Evolutionary conservation across 2,797 vertebrate species (phyloP).

Genomic region (Aulostomus chinensis): DNA sequence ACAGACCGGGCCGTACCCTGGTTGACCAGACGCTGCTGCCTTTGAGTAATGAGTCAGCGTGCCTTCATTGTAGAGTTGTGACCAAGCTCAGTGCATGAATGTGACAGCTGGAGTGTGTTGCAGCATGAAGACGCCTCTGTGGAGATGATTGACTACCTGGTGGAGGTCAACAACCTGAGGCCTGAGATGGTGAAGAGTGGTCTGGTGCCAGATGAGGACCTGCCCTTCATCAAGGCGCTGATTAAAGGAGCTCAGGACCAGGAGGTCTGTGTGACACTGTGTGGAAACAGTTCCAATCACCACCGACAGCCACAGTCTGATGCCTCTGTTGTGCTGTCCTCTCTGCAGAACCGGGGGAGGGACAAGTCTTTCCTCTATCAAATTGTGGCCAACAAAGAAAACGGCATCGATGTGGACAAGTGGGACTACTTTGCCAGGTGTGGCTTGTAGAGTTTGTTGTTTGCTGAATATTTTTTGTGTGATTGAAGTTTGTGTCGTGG

Average conservation of each 20-base stretch:
- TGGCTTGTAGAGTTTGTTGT: too few relatives aligned
- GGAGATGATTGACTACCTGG: constrained; percentile 87
- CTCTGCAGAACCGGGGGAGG: constrained; percentile 75
- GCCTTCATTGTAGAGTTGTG: too few relatives aligned
- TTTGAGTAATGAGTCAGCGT: background rate
- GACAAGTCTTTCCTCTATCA: constrained; percentile 90
- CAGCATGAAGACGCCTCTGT: constrained; percentile 85
- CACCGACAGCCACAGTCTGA: background rate
- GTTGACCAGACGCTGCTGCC: too few relatives aligned
- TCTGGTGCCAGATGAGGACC: constrained; percentile 77
- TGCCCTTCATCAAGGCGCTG: constrained; percentile 88
- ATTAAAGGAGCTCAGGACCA: constrained; percentile 68
- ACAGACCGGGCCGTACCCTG: too few relatives aligned
- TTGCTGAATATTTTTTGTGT: background rate
- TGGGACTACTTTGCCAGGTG: constrained; percentile 96
- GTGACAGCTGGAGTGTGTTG: background rate
- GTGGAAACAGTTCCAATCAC: background rate
- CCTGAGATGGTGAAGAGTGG: constrained; percentile 66
- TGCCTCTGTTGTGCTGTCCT: background rate
- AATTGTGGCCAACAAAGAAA: constrained; percentile 89
- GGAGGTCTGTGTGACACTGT: background rate
- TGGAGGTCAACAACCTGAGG: constrained; percentile 74
- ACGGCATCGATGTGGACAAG: constrained; percentile 92
- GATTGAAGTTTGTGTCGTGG: background rate
- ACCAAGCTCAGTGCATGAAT: background rate